Percentiles rank a stretch among this genome's conserved stretches.
phyloP scores from a whole-genome alignment of 1,140 invertebrate species.

The Drosophila mauritiana region DNA sequence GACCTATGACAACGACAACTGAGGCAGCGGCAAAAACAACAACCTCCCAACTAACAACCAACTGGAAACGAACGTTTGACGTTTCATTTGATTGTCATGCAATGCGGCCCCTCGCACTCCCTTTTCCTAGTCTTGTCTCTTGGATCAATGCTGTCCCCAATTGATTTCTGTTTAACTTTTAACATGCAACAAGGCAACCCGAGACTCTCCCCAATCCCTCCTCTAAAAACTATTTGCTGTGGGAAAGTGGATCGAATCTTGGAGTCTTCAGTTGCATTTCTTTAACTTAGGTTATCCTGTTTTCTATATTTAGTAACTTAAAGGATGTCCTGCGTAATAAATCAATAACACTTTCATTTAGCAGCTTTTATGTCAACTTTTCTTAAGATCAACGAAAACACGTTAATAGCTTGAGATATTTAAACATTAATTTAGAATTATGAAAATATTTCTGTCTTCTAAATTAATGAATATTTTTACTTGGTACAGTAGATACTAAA shows the following conservation, averaged over 20 bases:
- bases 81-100: constrained; percentile 81
- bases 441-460: no score
- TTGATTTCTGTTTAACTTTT: constrained; percentile 80
- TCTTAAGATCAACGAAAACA: no score
- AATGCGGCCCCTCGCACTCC: constrained; percentile 41
- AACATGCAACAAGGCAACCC: constrained; percentile 66
- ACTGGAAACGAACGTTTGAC: constrained; percentile 62
- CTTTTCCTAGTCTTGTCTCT: constrained; percentile 34
- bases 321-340: no score
- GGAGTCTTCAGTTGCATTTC: background rate
- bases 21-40: constrained; percentile 21
- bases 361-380: no score
- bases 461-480: background rate
- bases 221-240: constrained; percentile 4
- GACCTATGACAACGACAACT: constrained; percentile 72
- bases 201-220: background rate
- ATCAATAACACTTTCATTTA: no score
- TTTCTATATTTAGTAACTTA: background rate
- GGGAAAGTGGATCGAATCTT: constrained; percentile 35
- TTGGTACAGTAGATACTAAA: background rate
- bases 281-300: no score
- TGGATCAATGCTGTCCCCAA: constrained; percentile 81
- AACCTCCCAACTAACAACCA: constrained; percentile 7
- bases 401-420: no score
- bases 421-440: no score